Evolutionary conservation across 2,888 invertebrate species (phyloP).

Genomic region (Hylaea fasciaria): DNA sequence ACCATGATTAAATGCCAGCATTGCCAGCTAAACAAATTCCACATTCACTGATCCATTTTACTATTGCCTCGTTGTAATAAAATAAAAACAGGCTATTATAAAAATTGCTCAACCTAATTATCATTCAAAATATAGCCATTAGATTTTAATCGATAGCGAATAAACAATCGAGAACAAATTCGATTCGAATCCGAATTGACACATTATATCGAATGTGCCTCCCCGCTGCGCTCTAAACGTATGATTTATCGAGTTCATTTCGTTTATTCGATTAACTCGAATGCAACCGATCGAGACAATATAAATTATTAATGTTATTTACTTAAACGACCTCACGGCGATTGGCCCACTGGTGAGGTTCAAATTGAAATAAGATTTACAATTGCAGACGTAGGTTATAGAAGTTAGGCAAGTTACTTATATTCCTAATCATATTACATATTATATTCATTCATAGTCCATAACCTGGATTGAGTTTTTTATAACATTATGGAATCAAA

Average conservation of each 20-base stretch:
- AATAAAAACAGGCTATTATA: slow-evolving; percentile 20
- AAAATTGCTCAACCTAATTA: slow-evolving; percentile 20
- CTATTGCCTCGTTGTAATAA: slow-evolving; percentile 12
- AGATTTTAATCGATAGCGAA: slow-evolving; percentile 27
- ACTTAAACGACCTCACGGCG: slow-evolving; percentile 30
- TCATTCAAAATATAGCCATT: slow-evolving; percentile 25
- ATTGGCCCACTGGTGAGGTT: slow-evolving; percentile 21
- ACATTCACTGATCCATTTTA: neutral
- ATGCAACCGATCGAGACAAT: slow-evolving; percentile 32
- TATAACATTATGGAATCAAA: too few species aligned
- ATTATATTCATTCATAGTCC: too few species aligned
- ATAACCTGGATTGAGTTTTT: too few species aligned
- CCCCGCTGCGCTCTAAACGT: slow-evolving; percentile 42
- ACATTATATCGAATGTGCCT: slow-evolving; percentile 41
- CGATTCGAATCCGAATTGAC: slow-evolving; percentile 39
- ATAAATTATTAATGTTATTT: slow-evolving; percentile 33
- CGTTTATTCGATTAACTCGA: slow-evolving; percentile 36
- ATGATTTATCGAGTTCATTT: slow-evolving; percentile 37
- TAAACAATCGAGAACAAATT: slow-evolving; percentile 33
- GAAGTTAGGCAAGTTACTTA: neutral
- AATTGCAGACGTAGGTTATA: neutral
- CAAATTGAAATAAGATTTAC: slow-evolving; percentile 15
- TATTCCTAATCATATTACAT: neutral
- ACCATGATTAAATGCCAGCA: too few species aligned
- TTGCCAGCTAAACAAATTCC: neutral